These are phyloP conservation scores for Leptobrachium leishanense DNA, from an alignment of 2,113 vertebrate genomes.

Conservation along the genomic window DNA sequence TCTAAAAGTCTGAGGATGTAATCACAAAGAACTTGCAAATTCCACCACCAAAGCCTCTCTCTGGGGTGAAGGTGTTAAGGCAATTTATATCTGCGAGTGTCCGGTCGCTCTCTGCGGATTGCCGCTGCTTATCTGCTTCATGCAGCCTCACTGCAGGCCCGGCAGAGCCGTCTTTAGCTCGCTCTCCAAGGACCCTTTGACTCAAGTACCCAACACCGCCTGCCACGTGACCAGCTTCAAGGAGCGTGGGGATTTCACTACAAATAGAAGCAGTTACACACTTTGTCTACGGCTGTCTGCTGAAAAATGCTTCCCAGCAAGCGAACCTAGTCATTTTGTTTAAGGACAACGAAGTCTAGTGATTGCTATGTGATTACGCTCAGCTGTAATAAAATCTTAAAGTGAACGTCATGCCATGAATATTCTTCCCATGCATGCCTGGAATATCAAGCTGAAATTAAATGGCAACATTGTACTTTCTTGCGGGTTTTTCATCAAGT, in stretches of 20 bases:
- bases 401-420: not conserved
- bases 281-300: constrained; percentile 23
- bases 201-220: constrained; percentile 35
- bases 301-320: constrained; percentile 19
- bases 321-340: constrained; percentile 30
- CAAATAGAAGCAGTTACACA: constrained; percentile 43
- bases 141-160: constrained; percentile 45
- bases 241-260: constrained; percentile 40
- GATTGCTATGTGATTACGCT: constrained; percentile 26
- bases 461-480: too few relatives aligned
- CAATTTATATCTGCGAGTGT: constrained; percentile 47
- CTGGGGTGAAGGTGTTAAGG: constrained; percentile 48
- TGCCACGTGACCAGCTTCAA: constrained; percentile 35
- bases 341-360: constrained; percentile 12
- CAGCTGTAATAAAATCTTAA: constrained; percentile 7
- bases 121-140: constrained; percentile 43
- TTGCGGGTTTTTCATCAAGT: too few relatives aligned
- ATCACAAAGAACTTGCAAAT: constrained; percentile 31
- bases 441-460: too few relatives aligned
- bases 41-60: constrained; percentile 41
- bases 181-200: constrained; percentile 42
- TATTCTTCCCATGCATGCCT: too few relatives aligned
- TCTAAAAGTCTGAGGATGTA: constrained; percentile 30
- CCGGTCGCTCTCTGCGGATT: constrained; percentile 37
- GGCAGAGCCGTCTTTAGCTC: constrained; percentile 38